Base-by-base conservation (phyloP, 2,113 vertebrate genomes). In the Tapirus terrestris region DNA sequence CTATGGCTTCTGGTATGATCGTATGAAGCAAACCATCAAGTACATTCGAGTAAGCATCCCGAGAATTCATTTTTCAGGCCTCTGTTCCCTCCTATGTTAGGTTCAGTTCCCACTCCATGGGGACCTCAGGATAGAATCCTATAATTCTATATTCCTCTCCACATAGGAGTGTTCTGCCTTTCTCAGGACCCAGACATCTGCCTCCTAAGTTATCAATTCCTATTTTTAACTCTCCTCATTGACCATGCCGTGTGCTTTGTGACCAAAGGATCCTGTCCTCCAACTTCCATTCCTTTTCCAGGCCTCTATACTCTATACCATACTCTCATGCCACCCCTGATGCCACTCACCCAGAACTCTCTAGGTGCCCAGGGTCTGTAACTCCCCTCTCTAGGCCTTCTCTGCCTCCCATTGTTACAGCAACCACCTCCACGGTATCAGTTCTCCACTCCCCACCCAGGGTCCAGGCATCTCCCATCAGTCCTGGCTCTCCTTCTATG, bases 1-100 rank as follows among this genome's bases (percentile, higher is more conserved):
- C 98, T 99, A 99, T 6, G 99, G 99, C 93, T 99, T 99, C 97
- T 99, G 99, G 99, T 99, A 99, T 2, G 99, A 99, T 98, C 99
- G 98, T 17, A 51, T 96, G 80, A 99, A 99, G 94, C 99, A 99
- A 98, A 99, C 97, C 45, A 96, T 98, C 72, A 99, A 99, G 95
- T 98, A 98, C 92, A 98, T 99, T 88, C 99, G 99, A 98, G 99
- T 99, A 96, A 99, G 99, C 25, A n/a, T 48, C 77, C 25, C 0
- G 0, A 51, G 48, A 21, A 11, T 7, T 27, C 21, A 31, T 36
- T 67, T 84, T 58, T 48, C 31, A 27, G 61, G 45, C 36, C 92
- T 93, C 33, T 67, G 36, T 81, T 73, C 48, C 67, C 16, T 67
- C 63, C 45, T 14, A 29, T 18, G 84, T 61, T 8, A 14, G 27